These are phyloP conservation scores for Anoplolepis gracilipes DNA, from an alignment of 1,140 invertebrate species.

Conservation along the genomic window DNA sequence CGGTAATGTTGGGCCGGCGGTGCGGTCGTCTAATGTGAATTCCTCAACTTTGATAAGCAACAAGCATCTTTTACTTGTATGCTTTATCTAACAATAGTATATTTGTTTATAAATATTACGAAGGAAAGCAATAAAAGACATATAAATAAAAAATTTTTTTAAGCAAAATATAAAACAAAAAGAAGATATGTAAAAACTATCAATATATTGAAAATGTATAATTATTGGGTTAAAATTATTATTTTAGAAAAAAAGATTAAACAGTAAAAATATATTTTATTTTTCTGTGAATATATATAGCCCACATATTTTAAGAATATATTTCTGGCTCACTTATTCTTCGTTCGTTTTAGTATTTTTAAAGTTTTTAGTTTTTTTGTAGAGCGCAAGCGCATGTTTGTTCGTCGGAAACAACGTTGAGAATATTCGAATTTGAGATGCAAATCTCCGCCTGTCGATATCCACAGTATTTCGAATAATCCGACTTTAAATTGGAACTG, in stretches of 20 bases:
- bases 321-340: background rate
- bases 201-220: conserved; percentile 6
- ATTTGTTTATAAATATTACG: background rate
- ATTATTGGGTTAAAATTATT: background rate
- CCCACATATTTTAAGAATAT: background rate
- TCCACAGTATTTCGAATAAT: conserved; percentile 58
- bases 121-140: background rate
- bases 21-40: conserved; percentile 11
- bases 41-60: background rate
- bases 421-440: conserved; percentile 53
- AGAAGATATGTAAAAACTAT: background rate
- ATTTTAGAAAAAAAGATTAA: background rate
- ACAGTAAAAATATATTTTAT: background rate
- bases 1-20: conserved; percentile 50
- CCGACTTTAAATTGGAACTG: conserved; percentile 60
- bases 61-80: background rate
- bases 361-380: conserved; percentile 1
- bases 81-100: background rate
- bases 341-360: background rate
- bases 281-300: background rate
- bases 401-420: conserved; percentile 1
- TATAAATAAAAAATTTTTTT: background rate
- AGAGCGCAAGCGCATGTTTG: background rate
- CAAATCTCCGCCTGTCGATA: conserved; percentile 60
- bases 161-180: background rate